Evolutionary conservation across 2,888 invertebrate genomes (phyloP), one percentile per base, ranked within the genome.

Genomic region (Artemia sinica): DNA sequence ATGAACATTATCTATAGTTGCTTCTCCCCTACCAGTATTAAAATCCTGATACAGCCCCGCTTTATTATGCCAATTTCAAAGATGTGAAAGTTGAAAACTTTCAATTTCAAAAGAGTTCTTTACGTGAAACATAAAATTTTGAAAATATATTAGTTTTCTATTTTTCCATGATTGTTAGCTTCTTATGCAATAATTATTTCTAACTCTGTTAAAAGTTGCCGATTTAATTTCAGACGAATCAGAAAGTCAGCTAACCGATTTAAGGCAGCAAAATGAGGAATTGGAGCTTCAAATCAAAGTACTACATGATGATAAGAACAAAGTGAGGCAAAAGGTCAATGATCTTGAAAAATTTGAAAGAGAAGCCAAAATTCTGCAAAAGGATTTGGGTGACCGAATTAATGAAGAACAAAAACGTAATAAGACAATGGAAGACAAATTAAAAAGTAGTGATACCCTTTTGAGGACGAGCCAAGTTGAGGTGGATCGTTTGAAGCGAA

Each of bases 271-370:
- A 28, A 58, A 9, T 10, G 63, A 58, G 11, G 63, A 58, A 9
- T 28, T 58, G n/a, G 63, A 58, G 28, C 8, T 58, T 28, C 63
- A 58, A 28, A n/a, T 58, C 14, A 58, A 58, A 58, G 28, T 58
- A 58, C 63, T 58, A 28, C 63, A 58, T 18, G 63, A 9, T 10
- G 63, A 58, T 58, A 58, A 58, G 28, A 28, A 58, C 28, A 58
- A 58, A 18, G 63, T 28, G n/a, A 28, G n/a, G 10, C 63, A 58
- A 28, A n/a, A 28, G 8, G 63, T 10, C 8, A 58, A 28, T 11
- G 63, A n/a, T 28, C 63, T 58, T 9, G 63, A 58, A 28, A 58
- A 58, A 28, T 58, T 18, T 28, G 63, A 58, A 28, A 58, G 63
- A 8, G 63, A 58, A 58, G 63, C 63, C 14, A 10, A n/a, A n/a